Base-by-base conservation (phyloP, 2,797 vertebrate species). In the Nyctalus aviator region DNA sequence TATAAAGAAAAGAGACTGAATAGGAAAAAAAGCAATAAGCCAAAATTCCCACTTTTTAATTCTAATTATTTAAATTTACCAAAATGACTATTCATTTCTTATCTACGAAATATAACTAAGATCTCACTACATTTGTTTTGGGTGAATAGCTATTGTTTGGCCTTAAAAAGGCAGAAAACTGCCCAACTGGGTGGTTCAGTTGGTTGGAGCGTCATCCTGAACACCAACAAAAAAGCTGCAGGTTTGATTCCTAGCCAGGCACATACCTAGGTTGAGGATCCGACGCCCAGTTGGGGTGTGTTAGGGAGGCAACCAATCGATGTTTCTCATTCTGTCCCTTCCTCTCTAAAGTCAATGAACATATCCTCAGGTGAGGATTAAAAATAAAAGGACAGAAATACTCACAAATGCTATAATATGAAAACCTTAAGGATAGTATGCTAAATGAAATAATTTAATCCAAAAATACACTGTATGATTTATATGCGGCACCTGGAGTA, bases 1-100 rank as follows among this genome's bases (percentile, higher is more conserved):
- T 20, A 66, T 11, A 66, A 68, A 91, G 20, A 62, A 75, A 32
- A 78, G 25, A 37, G 30, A 7, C 64, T 10, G 35, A 90, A 86
- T 44, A 79, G 10, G 35, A 25, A 50, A 53, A 83, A 83, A 78
- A 8, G 46, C n/a, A 89, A 83, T 35, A 94, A 79, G 14, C 23
- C n/a, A 93, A 96, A 92, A 83, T 44, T 85, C 72, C 5, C 32
- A 68, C 21, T 66, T 77, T 77, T 83, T 72, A 57, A 90, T 41
- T 59, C 57, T 27, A 78, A 30, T 62, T 84, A 76, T 75, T 83
- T 86, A 72, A 53, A 73, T 84, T 73, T 69, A 88, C 10, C 10
- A 93, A 76, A 17, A 66, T 78, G 32, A 69, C 23, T 95, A 37
- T 90, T 77, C 27, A 75, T 81, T 73, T 68, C 37, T 82, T 87